Conservation (phyloP, 2,888 invertebrate genomes). For the Phlogophora meticulosa region DNA sequence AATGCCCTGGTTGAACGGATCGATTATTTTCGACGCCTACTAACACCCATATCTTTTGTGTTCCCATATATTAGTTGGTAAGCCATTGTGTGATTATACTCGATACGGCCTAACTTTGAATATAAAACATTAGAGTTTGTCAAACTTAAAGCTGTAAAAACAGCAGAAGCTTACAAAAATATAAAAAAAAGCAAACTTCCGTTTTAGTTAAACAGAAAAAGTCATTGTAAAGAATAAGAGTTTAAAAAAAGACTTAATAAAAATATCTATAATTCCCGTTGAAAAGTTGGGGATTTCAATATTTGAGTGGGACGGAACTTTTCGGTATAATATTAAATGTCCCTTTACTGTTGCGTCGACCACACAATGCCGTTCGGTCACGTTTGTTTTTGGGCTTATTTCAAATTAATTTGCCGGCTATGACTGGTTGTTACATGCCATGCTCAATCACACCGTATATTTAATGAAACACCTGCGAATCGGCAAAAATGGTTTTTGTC, state of each 20-base stretch:
- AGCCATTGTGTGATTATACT: not conserved
- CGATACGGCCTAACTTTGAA: not conserved
- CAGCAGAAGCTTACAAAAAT: slow-evolving; percentile 11
- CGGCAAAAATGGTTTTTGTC: slow-evolving; percentile 14
- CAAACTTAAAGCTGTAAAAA: not conserved
- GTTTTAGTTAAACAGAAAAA: slow-evolving; percentile 19
- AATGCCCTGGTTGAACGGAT: slow-evolving; percentile 45
- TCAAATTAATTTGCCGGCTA: slow-evolving; percentile 40
- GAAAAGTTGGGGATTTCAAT: slow-evolving; percentile 35
- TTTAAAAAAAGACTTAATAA: slow-evolving; percentile 26
- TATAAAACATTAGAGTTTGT: not conserved
- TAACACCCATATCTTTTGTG: slow-evolving; percentile 29
- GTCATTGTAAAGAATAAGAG: slow-evolving; percentile 8
- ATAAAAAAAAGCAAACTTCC: slow-evolving; percentile 1
- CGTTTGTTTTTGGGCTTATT: slow-evolving; percentile 47
- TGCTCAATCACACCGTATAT: slow-evolving; percentile 36
- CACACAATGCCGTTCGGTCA: slow-evolving; percentile 23
- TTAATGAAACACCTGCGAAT: slow-evolving; percentile 33
- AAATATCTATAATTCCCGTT: slow-evolving; percentile 40
- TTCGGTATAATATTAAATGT: slow-evolving; percentile 49
- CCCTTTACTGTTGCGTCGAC: slow-evolving; percentile 33
- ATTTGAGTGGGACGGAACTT: slow-evolving; percentile 36
- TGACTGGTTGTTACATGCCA: slow-evolving; percentile 13
- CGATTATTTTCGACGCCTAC: slow-evolving; percentile 55
- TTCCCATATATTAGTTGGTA: slow-evolving; percentile 12